Evolutionary conservation across 1,140 invertebrate genomes (phyloP), one percentile per base, ranked within the genome.

Genomic region (Saxidomus purpurata): DNA sequence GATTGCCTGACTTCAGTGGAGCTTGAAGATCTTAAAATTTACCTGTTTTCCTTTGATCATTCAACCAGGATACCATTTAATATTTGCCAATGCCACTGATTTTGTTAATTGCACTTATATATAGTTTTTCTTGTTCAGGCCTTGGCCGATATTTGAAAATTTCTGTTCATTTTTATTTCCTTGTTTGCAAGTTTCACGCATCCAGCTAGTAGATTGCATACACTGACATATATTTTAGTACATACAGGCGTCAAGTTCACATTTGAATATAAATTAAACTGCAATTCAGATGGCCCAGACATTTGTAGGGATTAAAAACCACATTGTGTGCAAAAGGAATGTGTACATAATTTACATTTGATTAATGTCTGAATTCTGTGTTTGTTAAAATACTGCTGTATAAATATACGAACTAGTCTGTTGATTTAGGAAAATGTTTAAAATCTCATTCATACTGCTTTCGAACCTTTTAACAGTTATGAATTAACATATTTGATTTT

Each of bases 331-430:
- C 25, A 63, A 63, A 63, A 63, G 59, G 59, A 63, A 63, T 63
- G 25, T 63, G 59, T 63, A 25, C 59, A 63, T 63, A 63, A 63
- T 63, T 63, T 63, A 63, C 59, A 63, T 63, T 63, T 63, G 59
- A 63, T 63, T 63, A 63, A 63, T 63, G 59, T 63, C 59, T 63
- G 59, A 63, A 63, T 1, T 63, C 25, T 4, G 59, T 63, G 59
- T 63, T 63, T 63, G 59, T 63, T 25, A 63, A 63, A 63, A 63
- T 63, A 63, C n/a, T 63, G n/a, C 59, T 63, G 59, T 63, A 28
- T 28, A 63, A 63, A 63, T 63, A 63, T 9, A 63, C 3, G 59
- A 63, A n/a, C 59, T 25, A 43, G 43, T 43, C 43, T 43, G 43
- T 43, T 43, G 43, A 43, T 28, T 63, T 63, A 63, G 25, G 59